Percentiles rank a stretch among this genome's conserved stretches.
Evolutionary conservation across 92 coral and sea anemone genomes (phyloP).

Genomic region (Paragorgia papillata): DNA sequence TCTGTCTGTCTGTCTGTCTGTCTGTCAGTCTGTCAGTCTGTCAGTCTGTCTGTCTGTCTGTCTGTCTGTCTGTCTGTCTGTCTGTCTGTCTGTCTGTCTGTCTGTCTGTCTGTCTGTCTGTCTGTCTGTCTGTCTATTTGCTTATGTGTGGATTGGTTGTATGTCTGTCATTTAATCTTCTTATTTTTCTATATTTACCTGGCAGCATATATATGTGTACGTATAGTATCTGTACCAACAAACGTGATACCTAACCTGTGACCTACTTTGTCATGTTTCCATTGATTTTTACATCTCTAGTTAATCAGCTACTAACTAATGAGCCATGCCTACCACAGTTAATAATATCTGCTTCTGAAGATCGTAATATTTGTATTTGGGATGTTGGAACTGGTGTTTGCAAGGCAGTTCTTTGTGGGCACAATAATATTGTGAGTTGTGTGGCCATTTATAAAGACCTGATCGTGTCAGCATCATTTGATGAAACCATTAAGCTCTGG

Average conservation of each 20-base stretch:
- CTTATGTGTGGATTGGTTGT: too few species aligned
- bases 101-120: neutral
- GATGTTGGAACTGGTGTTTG: conserved; percentile 58
- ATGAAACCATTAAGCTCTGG: conserved; percentile 70
- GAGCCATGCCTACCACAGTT: conserved; percentile 19
- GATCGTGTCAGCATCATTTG: conserved; percentile 69
- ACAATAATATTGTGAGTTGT: conserved; percentile 61
- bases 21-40: neutral
- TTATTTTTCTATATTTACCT: too few species aligned
- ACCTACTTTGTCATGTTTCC: too few species aligned
- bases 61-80: neutral
- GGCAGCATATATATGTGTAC: too few species aligned
- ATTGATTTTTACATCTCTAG: neutral
- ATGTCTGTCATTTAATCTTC: too few species aligned
- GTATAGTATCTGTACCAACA: too few species aligned
- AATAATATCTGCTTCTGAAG: conserved; percentile 75
- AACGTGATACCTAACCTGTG: too few species aligned
- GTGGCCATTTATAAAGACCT: conserved; percentile 60
- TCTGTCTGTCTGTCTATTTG: too few species aligned
- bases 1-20: conserved; percentile 2
- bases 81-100: neutral
- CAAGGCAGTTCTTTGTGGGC: conserved; percentile 60
- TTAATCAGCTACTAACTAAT: neutral
- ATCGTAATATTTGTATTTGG: conserved; percentile 78
- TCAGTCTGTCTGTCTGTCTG: neutral